A percentile compares a stretch with the other conserved stretches of the same genome.
phyloP scores from a whole-genome alignment of 2,888 invertebrate genomes.

The Scotopteryx bipunctaria region DNA sequence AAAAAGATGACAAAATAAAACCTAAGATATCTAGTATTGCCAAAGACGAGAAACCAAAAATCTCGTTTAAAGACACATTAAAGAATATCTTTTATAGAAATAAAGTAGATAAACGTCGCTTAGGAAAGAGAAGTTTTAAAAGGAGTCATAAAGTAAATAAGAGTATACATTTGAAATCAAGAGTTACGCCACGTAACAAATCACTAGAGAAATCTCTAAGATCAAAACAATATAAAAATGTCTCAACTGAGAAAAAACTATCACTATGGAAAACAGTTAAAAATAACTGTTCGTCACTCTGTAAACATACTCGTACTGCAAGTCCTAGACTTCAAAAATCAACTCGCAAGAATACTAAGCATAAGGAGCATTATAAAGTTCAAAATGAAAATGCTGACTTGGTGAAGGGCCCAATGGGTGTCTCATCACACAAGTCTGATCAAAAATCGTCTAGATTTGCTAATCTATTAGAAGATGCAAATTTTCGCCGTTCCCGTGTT shows the following conservation, averaged over 20 bases:
- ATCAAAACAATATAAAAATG: neutral
- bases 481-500: too few relatives aligned
- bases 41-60: neutral
- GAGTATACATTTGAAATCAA: neutral
- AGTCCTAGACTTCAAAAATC: neutral
- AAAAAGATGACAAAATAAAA: neutral
- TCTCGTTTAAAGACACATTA: neutral
- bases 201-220: neutral
- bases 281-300: neutral
- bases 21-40: neutral
- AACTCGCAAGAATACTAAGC: neutral
- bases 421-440: too few relatives aligned
- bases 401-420: too few relatives aligned
- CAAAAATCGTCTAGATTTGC: neutral
- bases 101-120: too few relatives aligned
- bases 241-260: neutral
- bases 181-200: neutral
- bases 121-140: too few relatives aligned
- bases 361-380: neutral
- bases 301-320: neutral
- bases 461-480: neutral
- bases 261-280: slow-evolving; percentile 5
- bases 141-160: neutral
- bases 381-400: too few relatives aligned
- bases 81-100: neutral